phyloP scores from a whole-genome alignment of 2,113 vertebrate species.

The Crotophaga sulcirostris region DNA sequence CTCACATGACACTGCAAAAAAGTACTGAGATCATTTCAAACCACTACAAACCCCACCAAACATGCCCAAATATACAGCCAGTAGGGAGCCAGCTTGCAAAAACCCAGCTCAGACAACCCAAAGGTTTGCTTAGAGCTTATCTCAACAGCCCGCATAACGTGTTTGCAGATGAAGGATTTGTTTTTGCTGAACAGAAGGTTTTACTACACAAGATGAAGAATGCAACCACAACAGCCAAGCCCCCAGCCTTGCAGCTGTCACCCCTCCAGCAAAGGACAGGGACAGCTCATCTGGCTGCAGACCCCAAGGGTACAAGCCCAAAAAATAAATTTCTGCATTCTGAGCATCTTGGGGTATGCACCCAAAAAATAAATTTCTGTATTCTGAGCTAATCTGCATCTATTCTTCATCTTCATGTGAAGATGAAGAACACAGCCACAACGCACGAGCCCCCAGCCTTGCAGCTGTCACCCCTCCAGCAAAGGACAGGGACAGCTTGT shows the following conservation, averaged over 20 bases:
- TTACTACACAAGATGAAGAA: neutral
- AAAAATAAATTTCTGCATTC: too few species aligned
- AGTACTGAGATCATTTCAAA: neutral
- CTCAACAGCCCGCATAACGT: fast-evolving
- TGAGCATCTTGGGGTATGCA: too few species aligned
- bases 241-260: neutral
- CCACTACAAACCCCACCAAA: neutral
- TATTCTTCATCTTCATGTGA: too few species aligned
- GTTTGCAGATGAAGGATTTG: neutral
- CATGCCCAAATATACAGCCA: fast-evolving
- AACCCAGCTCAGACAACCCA: fast-evolving
- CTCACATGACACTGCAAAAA: neutral
- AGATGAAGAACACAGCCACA: neutral
- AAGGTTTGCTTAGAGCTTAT: neutral
- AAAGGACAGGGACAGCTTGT: too few species aligned
- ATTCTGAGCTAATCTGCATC: too few species aligned
- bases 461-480: neutral
- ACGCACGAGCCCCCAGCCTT: neutral
- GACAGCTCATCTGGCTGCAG: too few species aligned
- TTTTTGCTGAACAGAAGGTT: neutral
- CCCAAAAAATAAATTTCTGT: too few species aligned
- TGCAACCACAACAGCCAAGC: fast-evolving
- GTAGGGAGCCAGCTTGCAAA: neutral
- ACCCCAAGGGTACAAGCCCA: too few species aligned
- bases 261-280: too few species aligned